Percentiles rank a stretch among this genome's conserved stretches.
These are phyloP conservation scores for Caenorhabditis auriculariae DNA, from an alignment of 2,888 invertebrate species.

Conservation along the genomic window DNA sequence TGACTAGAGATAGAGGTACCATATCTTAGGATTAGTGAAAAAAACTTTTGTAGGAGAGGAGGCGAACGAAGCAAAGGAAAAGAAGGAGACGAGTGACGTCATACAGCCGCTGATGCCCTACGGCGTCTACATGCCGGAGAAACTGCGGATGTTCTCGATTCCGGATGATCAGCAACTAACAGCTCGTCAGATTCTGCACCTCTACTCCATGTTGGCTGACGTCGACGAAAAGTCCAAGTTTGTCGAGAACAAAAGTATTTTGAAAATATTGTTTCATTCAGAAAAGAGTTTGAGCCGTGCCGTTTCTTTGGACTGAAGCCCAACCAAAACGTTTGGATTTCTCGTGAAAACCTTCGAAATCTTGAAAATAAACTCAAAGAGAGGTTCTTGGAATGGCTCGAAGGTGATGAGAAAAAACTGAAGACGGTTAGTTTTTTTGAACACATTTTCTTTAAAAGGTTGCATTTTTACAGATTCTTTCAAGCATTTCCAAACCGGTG, in stretches of 20 bases:
- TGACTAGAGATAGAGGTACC: not conserved
- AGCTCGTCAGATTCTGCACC: conserved; percentile 53
- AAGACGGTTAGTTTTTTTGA: conserved; percentile 25
- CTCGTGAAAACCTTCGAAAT: conserved; percentile 44
- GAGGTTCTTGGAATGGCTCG: conserved; percentile 57
- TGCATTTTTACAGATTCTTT: conserved; percentile 13
- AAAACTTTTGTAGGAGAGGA: not conserved
- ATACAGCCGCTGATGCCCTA: conserved; percentile 54
- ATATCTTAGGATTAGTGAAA: not conserved
- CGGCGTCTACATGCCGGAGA: conserved; percentile 61
- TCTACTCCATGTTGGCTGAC: conserved; percentile 54
- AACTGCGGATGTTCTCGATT: conserved; percentile 60
- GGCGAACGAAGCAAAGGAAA: conserved; percentile 2
- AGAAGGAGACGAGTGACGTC: conserved; percentile 8
- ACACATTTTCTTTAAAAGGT: not conserved
- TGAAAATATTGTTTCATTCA: no score
- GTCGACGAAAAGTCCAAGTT: conserved; percentile 53
- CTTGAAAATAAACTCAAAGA: conserved; percentile 53
- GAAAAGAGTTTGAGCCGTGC: conserved; percentile 55
- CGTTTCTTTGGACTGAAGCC: conserved; percentile 50
- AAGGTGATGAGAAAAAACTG: conserved; percentile 52
- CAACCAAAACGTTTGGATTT: conserved; percentile 50
- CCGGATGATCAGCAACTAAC: conserved; percentile 61
- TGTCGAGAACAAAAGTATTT: no score
- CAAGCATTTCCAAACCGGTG: conserved; percentile 32